A percentile compares a stretch with the other conserved stretches of the same genome.
Evolutionary conservation across 1,140 invertebrate species (phyloP).

Genomic region (Drosophila pseudoananassae): DNA sequence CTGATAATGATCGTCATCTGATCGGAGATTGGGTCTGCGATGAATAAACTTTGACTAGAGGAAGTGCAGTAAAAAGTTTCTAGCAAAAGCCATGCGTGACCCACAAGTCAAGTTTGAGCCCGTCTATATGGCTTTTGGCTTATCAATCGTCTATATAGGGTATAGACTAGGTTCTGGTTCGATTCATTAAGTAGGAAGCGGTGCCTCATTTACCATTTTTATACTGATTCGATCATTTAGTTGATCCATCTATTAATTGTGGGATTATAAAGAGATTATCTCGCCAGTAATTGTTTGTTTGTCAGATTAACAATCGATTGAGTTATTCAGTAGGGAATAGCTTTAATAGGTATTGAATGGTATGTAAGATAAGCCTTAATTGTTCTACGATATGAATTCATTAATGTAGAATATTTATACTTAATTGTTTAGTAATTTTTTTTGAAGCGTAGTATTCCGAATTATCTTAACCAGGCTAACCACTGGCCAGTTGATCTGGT

Average conservation of each 20-base stretch:
- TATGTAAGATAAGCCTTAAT: constrained; percentile 1
- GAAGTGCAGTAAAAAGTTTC: constrained; percentile 35
- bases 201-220: constrained; percentile 8
- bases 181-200: constrained; percentile 31
- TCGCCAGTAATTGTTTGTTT: constrained; percentile 15
- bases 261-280: constrained; percentile 5
- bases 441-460: background rate
- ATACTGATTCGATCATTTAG: constrained; percentile 15
- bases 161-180: constrained; percentile 2
- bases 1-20: constrained; percentile 29
- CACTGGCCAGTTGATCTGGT: constrained; percentile 1
- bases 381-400: background rate
- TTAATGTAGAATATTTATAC: background rate
- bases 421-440: no score
- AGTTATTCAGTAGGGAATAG: background rate
- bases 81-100: constrained; percentile 21
- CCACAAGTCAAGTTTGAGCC: constrained; percentile 56
- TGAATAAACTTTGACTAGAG: constrained; percentile 34
- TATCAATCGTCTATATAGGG: constrained; percentile 26
- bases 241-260: constrained; percentile 19
- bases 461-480: background rate
- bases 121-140: constrained; percentile 15
- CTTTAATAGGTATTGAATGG: constrained; percentile 10
- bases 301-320: background rate
- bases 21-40: constrained; percentile 4